These are phyloP conservation scores for Chlamydotis undulata DNA, from an alignment of 2,113 vertebrate species.

Conservation along the genomic window DNA sequence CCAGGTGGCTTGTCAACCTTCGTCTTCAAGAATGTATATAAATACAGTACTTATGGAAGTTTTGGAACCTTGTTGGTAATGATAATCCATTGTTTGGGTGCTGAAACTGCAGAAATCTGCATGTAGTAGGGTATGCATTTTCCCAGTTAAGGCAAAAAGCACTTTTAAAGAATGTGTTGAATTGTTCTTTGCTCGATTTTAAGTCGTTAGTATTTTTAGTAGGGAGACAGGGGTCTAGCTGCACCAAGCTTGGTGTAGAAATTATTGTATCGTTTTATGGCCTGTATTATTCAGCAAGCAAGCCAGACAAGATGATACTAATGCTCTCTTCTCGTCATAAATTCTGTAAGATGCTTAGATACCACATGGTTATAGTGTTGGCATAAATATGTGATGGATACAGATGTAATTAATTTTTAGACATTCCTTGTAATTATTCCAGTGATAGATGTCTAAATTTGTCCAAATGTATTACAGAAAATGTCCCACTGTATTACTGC, in stretches of 20 bases:
- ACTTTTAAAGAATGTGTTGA: background rate
- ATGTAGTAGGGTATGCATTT: background rate
- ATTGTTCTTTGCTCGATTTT: background rate
- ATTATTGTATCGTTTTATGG: conserved; percentile 28
- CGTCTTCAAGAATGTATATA: background rate
- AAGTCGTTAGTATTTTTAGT: background rate
- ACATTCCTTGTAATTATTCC: conserved; percentile 2
- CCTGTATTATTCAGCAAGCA: background rate
- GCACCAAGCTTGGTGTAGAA: background rate
- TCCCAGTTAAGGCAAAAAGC: background rate
- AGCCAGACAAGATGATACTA: background rate
- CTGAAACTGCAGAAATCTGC: background rate
- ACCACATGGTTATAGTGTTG: background rate
- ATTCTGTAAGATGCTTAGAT: conserved; percentile 33
- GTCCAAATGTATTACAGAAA: background rate
- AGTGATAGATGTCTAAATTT: conserved; percentile 22
- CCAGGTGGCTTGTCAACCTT: background rate
- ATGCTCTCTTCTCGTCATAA: background rate
- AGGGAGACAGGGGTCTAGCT: background rate
- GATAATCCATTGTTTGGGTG: background rate
- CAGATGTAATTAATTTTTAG: conserved; percentile 36
- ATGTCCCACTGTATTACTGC: background rate
- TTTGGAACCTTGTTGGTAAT: background rate
- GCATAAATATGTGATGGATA: conserved; percentile 22
- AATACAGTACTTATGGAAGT: background rate